These are phyloP conservation scores for Channa argus DNA, from an alignment of 2,113 vertebrate species.

Conservation along the genomic window DNA sequence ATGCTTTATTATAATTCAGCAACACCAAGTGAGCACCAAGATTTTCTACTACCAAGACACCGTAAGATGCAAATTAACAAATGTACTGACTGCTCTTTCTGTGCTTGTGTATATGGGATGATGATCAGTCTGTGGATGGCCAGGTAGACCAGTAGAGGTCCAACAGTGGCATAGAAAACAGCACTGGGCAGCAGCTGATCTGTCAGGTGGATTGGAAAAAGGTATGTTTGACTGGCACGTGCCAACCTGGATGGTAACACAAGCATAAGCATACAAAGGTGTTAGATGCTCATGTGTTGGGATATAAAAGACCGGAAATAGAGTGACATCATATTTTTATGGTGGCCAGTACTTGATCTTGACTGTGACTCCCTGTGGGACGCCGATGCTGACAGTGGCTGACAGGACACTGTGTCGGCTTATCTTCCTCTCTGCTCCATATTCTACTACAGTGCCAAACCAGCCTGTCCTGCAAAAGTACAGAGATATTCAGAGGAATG, in stretches of 20 bases:
- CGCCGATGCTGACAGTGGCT: conserved; percentile 92
- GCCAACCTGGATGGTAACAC: conserved; percentile 84
- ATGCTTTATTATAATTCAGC: not conserved
- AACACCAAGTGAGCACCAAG: not conserved
- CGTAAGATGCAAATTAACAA: conserved; percentile 11
- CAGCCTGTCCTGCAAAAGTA: conserved; percentile 89
- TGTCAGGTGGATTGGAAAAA: conserved; percentile 96
- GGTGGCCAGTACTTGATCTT: conserved; percentile 92
- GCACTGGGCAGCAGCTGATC: conserved; percentile 96
- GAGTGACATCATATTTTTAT: conserved; percentile 24
- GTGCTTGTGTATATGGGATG: conserved; percentile 91
- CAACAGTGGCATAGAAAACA: conserved; percentile 94
- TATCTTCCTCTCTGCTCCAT: conserved; percentile 96
- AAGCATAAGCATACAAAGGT: conserved; percentile 1
- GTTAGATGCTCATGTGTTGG: conserved; percentile 1
- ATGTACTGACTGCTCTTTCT: conserved; percentile 91
- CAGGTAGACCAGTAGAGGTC: conserved; percentile 90
- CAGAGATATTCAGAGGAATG: conserved; percentile 2
- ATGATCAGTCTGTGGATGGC: conserved; percentile 92
- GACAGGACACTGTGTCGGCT: conserved; percentile 95
- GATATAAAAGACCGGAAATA: not conserved
- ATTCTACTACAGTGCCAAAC: conserved; percentile 96
- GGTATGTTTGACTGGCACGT: conserved; percentile 96
- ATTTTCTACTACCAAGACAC: not conserved
- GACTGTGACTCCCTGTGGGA: conserved; percentile 96